These are phyloP conservation scores for Psittacula derbiana DNA, from an alignment of 2,797 vertebrate species.

Conservation along the genomic window DNA sequence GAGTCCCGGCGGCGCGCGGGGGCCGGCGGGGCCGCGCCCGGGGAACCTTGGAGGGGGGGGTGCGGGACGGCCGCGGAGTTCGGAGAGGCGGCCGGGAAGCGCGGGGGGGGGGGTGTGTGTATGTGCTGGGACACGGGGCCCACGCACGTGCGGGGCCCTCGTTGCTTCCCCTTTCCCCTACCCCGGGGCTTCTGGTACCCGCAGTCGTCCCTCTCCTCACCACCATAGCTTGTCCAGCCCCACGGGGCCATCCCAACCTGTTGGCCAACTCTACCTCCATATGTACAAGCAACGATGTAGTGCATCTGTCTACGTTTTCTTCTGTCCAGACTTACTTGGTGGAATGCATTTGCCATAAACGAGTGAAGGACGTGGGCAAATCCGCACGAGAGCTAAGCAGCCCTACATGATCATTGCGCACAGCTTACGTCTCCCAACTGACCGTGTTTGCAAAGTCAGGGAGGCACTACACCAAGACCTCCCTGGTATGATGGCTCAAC, in stretches of 20 bases:
- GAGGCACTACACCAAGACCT: background rate
- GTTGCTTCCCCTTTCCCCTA: background rate
- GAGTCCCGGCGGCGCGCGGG: conserved; percentile 52
- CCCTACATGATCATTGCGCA: background rate
- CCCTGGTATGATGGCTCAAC: background rate
- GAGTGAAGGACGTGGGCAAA: background rate
- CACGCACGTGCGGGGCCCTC: background rate
- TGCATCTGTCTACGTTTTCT: fast-evolving
- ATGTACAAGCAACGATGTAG: fast-evolving
- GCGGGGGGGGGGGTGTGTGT: no score
- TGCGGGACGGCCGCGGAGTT: background rate
- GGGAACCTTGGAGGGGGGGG: background rate
- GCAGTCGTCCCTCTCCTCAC: background rate
- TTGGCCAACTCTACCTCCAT: fast-evolving
- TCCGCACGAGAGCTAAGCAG: fast-evolving
- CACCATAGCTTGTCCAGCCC: no score
- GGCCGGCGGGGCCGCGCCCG: background rate
- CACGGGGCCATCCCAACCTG: fast-evolving
- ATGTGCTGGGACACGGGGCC: background rate
- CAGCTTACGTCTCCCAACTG: background rate
- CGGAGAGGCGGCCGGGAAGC: background rate
- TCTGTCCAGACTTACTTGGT: background rate
- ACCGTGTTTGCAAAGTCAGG: background rate
- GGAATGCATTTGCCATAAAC: background rate
- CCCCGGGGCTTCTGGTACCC: background rate